phyloP scores from a whole-genome alignment of 2,888 invertebrate species.

The Troides aeacus region DNA sequence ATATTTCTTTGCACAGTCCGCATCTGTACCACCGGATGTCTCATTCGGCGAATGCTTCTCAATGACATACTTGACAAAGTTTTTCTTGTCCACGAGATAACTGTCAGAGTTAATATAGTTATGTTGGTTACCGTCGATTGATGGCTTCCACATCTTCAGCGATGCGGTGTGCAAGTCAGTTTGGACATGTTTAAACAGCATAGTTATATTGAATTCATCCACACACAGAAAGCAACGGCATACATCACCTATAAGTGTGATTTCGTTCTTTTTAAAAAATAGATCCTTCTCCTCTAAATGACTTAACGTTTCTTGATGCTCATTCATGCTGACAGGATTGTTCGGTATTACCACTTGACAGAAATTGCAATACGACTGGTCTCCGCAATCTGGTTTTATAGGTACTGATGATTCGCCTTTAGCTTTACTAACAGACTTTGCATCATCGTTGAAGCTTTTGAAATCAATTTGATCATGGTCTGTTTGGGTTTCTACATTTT shows the following conservation, averaged over 20 bases:
- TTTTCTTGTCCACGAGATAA: not conserved
- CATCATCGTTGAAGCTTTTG: not conserved
- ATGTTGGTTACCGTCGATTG: too few species aligned
- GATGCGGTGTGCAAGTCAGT: not conserved
- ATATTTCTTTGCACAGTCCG: too few species aligned
- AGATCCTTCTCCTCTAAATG: not conserved
- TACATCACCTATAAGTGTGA: not conserved
- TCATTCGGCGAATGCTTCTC: not conserved
- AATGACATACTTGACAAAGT: not conserved
- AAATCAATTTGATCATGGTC: not conserved
- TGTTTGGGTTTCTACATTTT: not conserved
- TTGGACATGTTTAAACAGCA: not conserved
- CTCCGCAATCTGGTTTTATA: too few species aligned
- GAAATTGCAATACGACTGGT: not conserved
- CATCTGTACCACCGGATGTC: too few species aligned
- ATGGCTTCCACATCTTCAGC: not conserved
- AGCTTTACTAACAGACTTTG: not conserved
- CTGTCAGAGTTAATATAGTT: not conserved
- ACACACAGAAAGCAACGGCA: not conserved
- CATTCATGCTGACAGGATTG: not conserved
- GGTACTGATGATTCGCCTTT: not conserved
- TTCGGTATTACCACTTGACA: constrained; percentile 5
- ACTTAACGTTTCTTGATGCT: not conserved
- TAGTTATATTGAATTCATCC: not conserved
- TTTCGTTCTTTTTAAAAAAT: not conserved